Evolutionary conservation across 2,888 invertebrate species (phyloP), one percentile per base, ranked within the genome.

Genomic region (Apamea monoglypha): DNA sequence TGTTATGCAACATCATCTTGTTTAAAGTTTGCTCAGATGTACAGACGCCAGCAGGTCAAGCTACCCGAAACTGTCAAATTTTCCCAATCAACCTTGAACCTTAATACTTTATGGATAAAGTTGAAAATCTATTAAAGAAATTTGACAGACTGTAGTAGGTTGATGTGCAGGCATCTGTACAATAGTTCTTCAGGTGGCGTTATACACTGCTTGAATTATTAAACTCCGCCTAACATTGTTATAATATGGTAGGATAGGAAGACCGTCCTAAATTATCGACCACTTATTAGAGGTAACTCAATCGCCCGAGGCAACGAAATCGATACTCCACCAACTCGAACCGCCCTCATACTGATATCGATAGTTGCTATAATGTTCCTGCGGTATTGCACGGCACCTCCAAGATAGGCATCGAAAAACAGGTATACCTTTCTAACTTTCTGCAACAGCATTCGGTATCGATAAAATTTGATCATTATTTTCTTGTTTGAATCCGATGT

Each of bases 181-280:
- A 83, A 87, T 85, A 85, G 80, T 81, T 86, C 50, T 81, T 71
- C 47, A 68, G 64, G 44, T 74, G 63, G 78, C 61, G n/a, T 69
- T 66, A 68, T 75, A 50, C 14, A 71, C 53, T 32, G 56, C 71
- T 80, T 82, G 76, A 69, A 83, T 78, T 70, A 81, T 80, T 74
- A 47, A 76, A 84, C 74, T 68, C 72, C 78, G 83, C 81, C 76
- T 72, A 84, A 84, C 77, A 81, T 87, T 86, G 82, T 82, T 79
- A 87, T 75, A 78, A 78, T 73, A 67, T 75, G 69, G 80, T 84
- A 90, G 90, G 92, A 92, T 83, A 90, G 90, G 91, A 92, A 93
- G 93, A 91, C 91, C 90, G 88, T 91, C 91, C 92, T 92, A 94
- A 94, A 93, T 94, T 94, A 95, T 94, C 92, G 92, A 93, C 89